A percentile compares a stretch with the other conserved stretches of the same genome.
These are phyloP conservation scores for Nothobranchius kuhntae DNA, from an alignment of 2,113 vertebrate species.

Conservation along the genomic window DNA sequence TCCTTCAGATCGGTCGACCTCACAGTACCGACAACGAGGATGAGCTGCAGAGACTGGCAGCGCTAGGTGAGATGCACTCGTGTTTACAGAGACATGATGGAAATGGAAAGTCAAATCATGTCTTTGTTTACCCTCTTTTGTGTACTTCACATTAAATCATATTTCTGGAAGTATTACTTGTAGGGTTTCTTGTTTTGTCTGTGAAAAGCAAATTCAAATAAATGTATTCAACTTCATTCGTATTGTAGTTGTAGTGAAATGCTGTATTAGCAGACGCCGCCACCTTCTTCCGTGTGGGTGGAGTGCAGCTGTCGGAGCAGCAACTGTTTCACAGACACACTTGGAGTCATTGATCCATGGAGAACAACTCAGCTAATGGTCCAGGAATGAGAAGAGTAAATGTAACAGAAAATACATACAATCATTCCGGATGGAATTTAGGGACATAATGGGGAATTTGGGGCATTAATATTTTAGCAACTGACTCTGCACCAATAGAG, in stretches of 20 bases:
- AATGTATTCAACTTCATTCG: not conserved
- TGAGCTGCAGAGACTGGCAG: constrained; percentile 90
- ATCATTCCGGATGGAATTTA: constrained; percentile 1
- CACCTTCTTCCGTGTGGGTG: not conserved
- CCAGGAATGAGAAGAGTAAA: constrained; percentile 1
- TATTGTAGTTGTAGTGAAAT: not conserved
- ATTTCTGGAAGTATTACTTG: not conserved
- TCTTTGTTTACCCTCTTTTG: no score
- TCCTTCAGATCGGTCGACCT: constrained; percentile 91
- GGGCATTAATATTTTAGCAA: not conserved
- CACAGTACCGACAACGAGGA: constrained; percentile 94
- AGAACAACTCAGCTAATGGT: constrained; percentile 27
- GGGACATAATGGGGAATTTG: constrained; percentile 12
- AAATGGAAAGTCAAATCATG: not conserved
- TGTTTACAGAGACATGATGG: not conserved
- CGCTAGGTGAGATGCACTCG: constrained; percentile 83
- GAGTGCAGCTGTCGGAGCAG: not conserved
- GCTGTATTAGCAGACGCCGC: not conserved
- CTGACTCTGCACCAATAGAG: constrained; percentile 8
- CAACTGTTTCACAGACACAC: not conserved
- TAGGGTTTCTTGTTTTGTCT: not conserved
- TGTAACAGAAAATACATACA: constrained; percentile 20
- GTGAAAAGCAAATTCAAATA: not conserved
- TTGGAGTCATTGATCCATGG: not conserved
- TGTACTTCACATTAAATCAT: no score